Evolutionary conservation across 2,113 vertebrate species (phyloP).

Genomic region (Gallinago undulata): DNA sequence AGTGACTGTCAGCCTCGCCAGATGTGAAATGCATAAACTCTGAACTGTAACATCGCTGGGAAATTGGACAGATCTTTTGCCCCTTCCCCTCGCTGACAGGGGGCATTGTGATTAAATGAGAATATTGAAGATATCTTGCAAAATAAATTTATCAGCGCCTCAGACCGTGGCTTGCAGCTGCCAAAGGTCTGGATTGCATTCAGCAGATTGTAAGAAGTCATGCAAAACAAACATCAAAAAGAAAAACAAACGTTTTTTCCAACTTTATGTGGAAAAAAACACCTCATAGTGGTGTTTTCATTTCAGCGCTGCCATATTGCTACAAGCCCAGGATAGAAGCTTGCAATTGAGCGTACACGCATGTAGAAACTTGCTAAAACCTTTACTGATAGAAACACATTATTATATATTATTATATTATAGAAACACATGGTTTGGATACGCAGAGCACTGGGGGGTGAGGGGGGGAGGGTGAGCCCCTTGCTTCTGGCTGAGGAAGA

Average conservation of each 20-base stretch:
- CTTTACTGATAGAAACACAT: neutral
- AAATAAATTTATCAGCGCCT: neutral
- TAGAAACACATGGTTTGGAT: neutral
- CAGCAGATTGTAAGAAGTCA: neutral
- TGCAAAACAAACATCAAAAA: neutral
- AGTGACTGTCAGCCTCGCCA: conserved; percentile 49
- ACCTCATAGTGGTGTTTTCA: neutral
- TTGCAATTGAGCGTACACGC: fast-evolving
- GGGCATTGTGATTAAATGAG: neutral
- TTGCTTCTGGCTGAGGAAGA: neutral
- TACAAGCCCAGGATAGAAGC: neutral
- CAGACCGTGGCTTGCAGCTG: neutral
- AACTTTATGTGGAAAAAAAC: neutral
- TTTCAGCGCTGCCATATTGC: neutral
- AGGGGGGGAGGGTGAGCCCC: neutral
- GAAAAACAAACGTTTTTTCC: neutral
- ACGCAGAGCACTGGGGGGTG: neutral
- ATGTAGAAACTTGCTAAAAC: neutral
- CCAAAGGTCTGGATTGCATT: neutral
- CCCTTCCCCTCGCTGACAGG: neutral
- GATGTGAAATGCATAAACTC: neutral
- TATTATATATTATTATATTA: neutral
- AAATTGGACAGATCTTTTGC: neutral
- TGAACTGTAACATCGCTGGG: conserved; percentile 1
- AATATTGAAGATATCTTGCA: neutral